These are phyloP conservation scores for Meiosimyza platycephala DNA, from an alignment of 2,888 invertebrate species.

Conservation along the genomic window DNA sequence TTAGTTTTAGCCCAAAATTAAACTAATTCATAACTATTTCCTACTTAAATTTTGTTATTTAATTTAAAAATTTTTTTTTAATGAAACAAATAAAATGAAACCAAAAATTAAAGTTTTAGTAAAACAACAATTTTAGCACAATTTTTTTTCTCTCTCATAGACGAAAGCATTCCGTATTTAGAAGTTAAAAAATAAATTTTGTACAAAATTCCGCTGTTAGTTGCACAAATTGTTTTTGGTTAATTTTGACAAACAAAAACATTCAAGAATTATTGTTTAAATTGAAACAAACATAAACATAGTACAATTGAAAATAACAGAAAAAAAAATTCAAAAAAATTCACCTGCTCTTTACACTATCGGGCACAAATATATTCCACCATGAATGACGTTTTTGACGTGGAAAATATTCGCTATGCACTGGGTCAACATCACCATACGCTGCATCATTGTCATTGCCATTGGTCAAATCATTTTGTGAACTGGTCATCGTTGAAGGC, in stretches of 20 bases:
- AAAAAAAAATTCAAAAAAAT: constrained; percentile 2
- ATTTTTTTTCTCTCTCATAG: neutral
- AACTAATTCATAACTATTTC: too few species aligned
- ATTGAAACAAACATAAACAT: constrained; percentile 30
- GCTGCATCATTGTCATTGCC: constrained; percentile 49
- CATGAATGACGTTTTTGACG: constrained; percentile 82
- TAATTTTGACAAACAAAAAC: constrained; percentile 42
- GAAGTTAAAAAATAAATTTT: neutral
- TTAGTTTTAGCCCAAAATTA: too few species aligned
- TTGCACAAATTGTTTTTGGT: constrained; percentile 3
- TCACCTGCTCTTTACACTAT: constrained; percentile 78
- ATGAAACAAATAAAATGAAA: too few species aligned
- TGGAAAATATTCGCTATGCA: constrained; percentile 60
- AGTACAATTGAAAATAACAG: constrained; percentile 3
- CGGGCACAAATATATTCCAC: constrained; percentile 90
- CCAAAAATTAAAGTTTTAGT: too few species aligned
- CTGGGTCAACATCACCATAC: constrained; percentile 55
- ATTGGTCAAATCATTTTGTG: constrained; percentile 54
- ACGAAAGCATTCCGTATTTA: constrained; percentile 5
- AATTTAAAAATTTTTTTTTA: too few species aligned
- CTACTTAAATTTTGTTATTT: too few species aligned
- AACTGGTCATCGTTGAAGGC: constrained; percentile 51
- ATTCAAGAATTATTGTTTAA: constrained; percentile 11
- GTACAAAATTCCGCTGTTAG: constrained; percentile 3
- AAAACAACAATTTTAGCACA: too few species aligned